phyloP scores from a whole-genome alignment of 2,888 invertebrate genomes.

The Terebella lapidaria region DNA sequence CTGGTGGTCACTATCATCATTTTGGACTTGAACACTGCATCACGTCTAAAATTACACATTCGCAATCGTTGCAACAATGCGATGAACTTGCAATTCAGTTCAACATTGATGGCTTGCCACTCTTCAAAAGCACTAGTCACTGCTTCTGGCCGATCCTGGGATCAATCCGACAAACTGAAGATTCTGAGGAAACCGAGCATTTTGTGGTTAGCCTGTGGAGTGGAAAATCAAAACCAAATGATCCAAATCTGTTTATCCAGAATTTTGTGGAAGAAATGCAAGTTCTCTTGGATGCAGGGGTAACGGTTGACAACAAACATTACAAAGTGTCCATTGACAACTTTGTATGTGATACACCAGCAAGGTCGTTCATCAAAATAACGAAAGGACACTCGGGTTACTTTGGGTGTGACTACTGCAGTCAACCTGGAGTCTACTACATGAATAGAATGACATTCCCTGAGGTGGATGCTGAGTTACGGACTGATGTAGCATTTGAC shows the following conservation, averaged over 20 bases:
- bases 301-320: background rate
- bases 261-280: slow-evolving; percentile 10
- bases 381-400: slow-evolving; percentile 34
- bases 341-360: slow-evolving; percentile 38
- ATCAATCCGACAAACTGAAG: background rate
- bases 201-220: slow-evolving; percentile 7
- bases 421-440: slow-evolving; percentile 11
- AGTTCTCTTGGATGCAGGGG: slow-evolving; percentile 2
- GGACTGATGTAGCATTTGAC: slow-evolving; percentile 21
- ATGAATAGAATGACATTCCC: slow-evolving; percentile 7
- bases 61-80: background rate
- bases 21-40: background rate
- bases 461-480: slow-evolving; percentile 10
- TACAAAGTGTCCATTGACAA: slow-evolving; percentile 17
- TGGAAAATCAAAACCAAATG: slow-evolving; percentile 9
- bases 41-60: too few species aligned
- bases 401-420: slow-evolving; percentile 36
- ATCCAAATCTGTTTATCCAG: background rate
- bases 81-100: background rate
- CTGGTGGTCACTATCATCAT: background rate
- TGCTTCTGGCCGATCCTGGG: slow-evolving; percentile 13
- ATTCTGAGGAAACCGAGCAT: background rate
- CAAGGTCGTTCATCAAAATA: slow-evolving; percentile 31
- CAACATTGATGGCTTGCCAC: slow-evolving; percentile 15
- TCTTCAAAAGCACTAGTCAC: slow-evolving; percentile 13